These are phyloP conservation scores for Iselma pallidipennis DNA, from an alignment of 2,888 invertebrate species.

Conservation along the genomic window DNA sequence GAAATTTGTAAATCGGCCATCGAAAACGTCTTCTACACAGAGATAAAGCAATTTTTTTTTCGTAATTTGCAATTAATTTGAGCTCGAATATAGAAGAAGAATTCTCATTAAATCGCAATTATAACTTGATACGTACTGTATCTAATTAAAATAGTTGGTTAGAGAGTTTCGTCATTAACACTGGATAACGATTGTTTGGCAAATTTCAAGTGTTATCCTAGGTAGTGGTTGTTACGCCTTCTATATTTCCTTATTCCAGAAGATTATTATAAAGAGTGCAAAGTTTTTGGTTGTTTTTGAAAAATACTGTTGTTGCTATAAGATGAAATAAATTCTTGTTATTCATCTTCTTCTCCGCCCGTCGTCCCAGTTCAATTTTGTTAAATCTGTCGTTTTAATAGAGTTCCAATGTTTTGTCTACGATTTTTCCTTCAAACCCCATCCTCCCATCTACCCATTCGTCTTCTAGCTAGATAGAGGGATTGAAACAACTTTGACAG, in stretches of 20 bases:
- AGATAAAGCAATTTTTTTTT: neutral
- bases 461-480: neutral
- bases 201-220: neutral
- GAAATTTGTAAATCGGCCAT: constrained; percentile 38
- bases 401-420: neutral
- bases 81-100: neutral
- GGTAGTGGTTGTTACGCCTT: neutral
- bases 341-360: no score
- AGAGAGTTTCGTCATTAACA: neutral
- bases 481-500: constrained; percentile 3
- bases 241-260: neutral
- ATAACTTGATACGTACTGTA: neutral
- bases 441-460: neutral
- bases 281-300: neutral
- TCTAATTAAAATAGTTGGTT: neutral
- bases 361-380: neutral
- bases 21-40: no score
- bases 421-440: neutral
- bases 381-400: neutral
- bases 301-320: no score
- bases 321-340: no score
- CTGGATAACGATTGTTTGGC: neutral
- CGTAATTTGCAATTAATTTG: neutral
- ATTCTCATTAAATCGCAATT: neutral
- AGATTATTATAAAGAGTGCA: neutral